Evolutionary conservation across 2,888 invertebrate species (phyloP).

Genomic region (Megaustenia siamemsis): DNA sequence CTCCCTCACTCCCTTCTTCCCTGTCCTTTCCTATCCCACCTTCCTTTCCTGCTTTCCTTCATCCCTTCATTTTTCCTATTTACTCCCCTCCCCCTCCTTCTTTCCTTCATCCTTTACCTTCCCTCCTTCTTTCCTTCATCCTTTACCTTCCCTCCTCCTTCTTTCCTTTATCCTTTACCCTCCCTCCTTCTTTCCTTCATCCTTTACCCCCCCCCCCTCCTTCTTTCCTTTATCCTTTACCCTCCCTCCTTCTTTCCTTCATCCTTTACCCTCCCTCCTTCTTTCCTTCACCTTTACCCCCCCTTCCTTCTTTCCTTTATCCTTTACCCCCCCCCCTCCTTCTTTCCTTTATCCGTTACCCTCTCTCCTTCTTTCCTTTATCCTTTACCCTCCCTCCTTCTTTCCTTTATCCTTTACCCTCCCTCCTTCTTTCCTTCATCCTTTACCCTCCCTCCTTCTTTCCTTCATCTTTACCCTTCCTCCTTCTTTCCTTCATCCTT

Average conservation of each 20-base stretch:
- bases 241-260: neutral
- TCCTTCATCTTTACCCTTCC: too few species aligned
- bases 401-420: neutral
- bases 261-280: neutral
- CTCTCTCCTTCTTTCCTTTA: neutral
- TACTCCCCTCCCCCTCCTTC: too few species aligned
- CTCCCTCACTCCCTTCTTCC: too few species aligned
- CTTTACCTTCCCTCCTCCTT: too few species aligned
- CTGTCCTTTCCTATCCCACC: too few species aligned
- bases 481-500: neutral
- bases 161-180: neutral
- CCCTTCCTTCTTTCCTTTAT: neutral
- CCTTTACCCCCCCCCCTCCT: neutral
- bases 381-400: neutral
- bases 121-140: too few species aligned
- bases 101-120: too few species aligned
- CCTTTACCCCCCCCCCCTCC: neutral
- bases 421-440: neutral
- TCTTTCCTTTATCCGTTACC: neutral
- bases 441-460: neutral
- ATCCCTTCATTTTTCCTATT: too few species aligned
- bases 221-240: neutral
- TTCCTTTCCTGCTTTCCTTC: too few species aligned
- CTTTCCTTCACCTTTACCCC: neutral
- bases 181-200: neutral